phyloP scores from a whole-genome alignment of 2,113 vertebrate species.

The Pelvicachromis taeniatus region DNA sequence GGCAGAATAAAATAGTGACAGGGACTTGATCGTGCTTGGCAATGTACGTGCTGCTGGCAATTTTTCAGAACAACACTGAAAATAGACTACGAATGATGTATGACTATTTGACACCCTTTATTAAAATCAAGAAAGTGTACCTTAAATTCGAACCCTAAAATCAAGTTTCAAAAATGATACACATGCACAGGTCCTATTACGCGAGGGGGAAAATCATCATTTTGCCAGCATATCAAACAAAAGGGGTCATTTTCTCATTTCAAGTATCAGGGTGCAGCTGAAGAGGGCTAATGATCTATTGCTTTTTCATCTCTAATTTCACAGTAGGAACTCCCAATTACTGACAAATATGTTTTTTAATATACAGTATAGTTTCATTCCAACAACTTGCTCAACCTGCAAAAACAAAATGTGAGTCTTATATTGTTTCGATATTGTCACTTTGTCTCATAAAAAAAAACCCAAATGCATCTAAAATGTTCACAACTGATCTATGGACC shows the following conservation, averaged over 20 bases:
- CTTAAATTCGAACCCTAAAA: background rate
- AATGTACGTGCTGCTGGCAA: background rate
- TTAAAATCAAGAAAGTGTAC: background rate
- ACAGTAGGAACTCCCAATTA: background rate
- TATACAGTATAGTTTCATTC: background rate
- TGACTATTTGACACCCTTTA: background rate
- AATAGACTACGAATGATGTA: background rate
- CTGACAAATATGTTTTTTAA: background rate
- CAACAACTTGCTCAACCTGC: background rate
- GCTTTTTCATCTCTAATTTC: background rate
- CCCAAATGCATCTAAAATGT: background rate
- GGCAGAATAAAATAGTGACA: background rate
- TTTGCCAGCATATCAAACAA: background rate
- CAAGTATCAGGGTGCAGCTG: background rate
- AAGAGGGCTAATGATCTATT: background rate
- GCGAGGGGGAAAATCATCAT: background rate
- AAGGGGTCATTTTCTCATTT: background rate
- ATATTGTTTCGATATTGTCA: background rate
- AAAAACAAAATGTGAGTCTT: background rate
- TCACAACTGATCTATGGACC: background rate
- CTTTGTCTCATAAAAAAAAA: background rate
- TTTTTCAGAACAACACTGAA: background rate
- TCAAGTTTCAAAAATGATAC: background rate
- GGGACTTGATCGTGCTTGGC: background rate
- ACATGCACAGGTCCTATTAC: background rate